Base-by-base conservation (phyloP, 2,113 vertebrate species). In the Rhegmatorhina hoffmannsi region DNA sequence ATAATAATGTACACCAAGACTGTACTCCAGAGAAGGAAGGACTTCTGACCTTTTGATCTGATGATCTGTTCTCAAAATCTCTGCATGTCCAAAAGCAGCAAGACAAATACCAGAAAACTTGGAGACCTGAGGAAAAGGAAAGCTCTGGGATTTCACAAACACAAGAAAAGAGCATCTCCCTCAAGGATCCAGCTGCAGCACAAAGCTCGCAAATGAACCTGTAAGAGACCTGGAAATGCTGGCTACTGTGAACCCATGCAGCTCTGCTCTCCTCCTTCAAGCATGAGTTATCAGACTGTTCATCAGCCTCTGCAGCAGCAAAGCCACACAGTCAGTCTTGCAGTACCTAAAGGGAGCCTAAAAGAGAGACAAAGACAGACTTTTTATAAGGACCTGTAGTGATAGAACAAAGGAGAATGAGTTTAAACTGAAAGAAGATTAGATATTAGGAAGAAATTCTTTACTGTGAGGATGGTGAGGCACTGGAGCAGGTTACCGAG, bases 21-120 rank as follows among this genome's bases (percentile, higher is more conserved):
- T 60, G 21, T 69, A 52, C 68, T 88, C 60, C 68, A 67, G 60
- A 93, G 70, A 85, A 93, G 89, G 94, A 90, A 94, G 78, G 64
- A 59, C 55, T 96, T 74, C 47, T 92, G 91, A 94, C 90, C 94
- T 93, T 86, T 84, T 95, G 92, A 89, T 96, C 91, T 81, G 83
- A 74, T 66, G 50, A 68, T 78, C 84, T 72, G 84, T 94, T 96
- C 83, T 76, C 86, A 93, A 95, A 94, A 92, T 90, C 56, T 74
- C 64, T 67, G 46, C 43, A 28, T 69, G 64, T 92, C 77, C 60
- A 72, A 93, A 92, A 84, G 68, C 79, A 89, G 52, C 44, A 75
- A 84, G 92, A 92, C 40, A 93, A 91, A 95, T 74, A 78, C 60
- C 91, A 93, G 72, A 95, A 66, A 84, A 56, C 47, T 67, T 80